Evolutionary conservation across 2,113 vertebrate genomes (phyloP).

Genomic region (Odontophorus gujanensis): DNA sequence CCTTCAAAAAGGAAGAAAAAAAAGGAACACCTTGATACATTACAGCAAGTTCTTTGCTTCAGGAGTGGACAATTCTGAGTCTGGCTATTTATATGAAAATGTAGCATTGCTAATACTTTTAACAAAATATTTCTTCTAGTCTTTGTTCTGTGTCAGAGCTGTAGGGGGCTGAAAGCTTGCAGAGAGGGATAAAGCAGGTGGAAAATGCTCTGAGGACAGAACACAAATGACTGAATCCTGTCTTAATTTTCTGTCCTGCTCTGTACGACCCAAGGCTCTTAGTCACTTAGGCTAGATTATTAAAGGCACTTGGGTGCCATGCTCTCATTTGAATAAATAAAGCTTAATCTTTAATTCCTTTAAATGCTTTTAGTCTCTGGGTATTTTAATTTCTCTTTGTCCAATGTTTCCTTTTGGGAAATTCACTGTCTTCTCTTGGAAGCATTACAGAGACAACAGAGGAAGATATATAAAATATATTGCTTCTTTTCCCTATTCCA

Average conservation of each 20-base stretch:
- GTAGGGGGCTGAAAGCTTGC: neutral
- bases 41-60: neutral
- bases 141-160: neutral
- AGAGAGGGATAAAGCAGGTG: neutral
- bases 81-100: neutral
- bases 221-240: neutral
- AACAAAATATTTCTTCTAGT: neutral
- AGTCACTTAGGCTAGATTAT: neutral
- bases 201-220: neutral
- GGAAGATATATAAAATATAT: neutral
- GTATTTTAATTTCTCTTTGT: neutral
- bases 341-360: neutral
- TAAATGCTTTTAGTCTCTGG: neutral
- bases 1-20: neutral
- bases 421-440: neutral
- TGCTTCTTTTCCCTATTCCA: neutral
- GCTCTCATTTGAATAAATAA: neutral
- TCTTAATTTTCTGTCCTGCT: neutral
- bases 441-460: neutral
- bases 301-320: neutral
- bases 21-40: neutral
- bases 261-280: neutral
- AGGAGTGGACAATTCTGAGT: neutral
- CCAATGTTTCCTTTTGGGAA: neutral
- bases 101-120: neutral